phyloP scores from a whole-genome alignment of 2,888 invertebrate genomes.

The Cheilosia vulpina region DNA sequence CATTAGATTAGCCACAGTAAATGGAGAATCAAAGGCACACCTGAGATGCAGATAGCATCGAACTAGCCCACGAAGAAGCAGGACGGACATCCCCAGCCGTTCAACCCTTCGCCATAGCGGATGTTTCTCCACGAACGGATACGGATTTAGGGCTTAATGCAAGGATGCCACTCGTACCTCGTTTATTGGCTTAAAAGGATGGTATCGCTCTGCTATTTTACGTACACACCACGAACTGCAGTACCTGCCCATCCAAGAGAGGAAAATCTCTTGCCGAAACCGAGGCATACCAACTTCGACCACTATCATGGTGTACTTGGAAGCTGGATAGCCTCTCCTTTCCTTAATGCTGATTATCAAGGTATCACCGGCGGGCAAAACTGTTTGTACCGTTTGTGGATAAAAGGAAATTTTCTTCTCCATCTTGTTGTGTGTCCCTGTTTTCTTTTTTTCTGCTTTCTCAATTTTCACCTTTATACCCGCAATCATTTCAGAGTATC shows the following conservation, averaged over 20 bases:
- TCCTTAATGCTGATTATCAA: slow-evolving; percentile 60
- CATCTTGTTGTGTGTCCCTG: background rate
- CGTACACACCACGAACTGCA: background rate
- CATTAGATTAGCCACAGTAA: slow-evolving; percentile 39
- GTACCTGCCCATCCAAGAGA: slow-evolving; percentile 3
- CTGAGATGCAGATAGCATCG: slow-evolving; percentile 38
- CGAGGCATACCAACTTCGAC: background rate
- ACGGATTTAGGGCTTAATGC: slow-evolving; percentile 40
- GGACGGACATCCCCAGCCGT: background rate
- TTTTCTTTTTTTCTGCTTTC: slow-evolving; percentile 31
- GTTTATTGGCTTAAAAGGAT: slow-evolving; percentile 17
- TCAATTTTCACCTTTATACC: slow-evolving; percentile 66
- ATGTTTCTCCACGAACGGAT: slow-evolving; percentile 19
- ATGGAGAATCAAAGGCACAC: slow-evolving; percentile 1
- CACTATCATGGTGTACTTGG: slow-evolving; percentile 35
- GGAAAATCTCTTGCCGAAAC: slow-evolving; percentile 15
- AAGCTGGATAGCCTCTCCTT: slow-evolving; percentile 38
- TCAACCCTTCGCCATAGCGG: background rate
- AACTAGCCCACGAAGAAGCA: slow-evolving; percentile 8
- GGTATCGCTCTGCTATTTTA: slow-evolving; percentile 4
- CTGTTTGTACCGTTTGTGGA: slow-evolving; percentile 14
- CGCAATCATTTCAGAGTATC: slow-evolving; percentile 68
- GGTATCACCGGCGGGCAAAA: slow-evolving; percentile 20
- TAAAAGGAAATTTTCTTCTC: slow-evolving; percentile 18
- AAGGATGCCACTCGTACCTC: slow-evolving; percentile 22